A percentile compares a stretch with the other conserved stretches of the same genome.
These are phyloP conservation scores for Galemys pyrenaicus DNA, from an alignment of 2,113 vertebrate species.

Conservation along the genomic window DNA sequence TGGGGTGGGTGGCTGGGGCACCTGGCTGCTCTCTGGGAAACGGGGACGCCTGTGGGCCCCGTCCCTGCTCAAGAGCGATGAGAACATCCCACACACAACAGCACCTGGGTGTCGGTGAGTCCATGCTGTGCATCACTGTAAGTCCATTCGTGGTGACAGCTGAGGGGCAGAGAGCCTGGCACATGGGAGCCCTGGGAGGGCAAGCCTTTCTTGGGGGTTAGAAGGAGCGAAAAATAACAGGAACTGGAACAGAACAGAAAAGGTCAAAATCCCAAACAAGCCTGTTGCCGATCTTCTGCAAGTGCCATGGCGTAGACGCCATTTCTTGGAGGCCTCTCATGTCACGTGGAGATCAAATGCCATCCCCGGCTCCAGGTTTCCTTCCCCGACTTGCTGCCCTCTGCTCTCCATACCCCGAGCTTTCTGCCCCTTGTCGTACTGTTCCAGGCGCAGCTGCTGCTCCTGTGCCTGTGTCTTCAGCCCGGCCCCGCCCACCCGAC, in stretches of 20 bases:
- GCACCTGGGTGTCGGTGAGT: conserved; percentile 25
- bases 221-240: neutral
- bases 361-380: rapidly evolving
- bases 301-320: rapidly evolving
- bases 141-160: neutral
- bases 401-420: rapidly evolving
- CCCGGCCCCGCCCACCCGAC: too few relatives aligned
- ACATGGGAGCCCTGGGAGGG: neutral
- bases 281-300: neutral
- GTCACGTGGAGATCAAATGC: neutral
- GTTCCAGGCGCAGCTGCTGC: neutral
- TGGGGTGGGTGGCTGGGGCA: neutral
- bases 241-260: neutral
- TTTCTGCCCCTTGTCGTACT: neutral
- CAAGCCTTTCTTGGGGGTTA: neutral
- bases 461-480: neutral
- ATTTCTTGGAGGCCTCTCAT: neutral
- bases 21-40: neutral
- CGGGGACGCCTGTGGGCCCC: neutral
- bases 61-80: conserved; percentile 26
- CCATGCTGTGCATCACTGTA: neutral
- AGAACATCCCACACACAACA: neutral
- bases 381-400: neutral
- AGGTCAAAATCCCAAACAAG: neutral
- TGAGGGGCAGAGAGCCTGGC: neutral